phyloP scores from a whole-genome alignment of 2,113 vertebrate species.

The Crotalus tigris region DNA sequence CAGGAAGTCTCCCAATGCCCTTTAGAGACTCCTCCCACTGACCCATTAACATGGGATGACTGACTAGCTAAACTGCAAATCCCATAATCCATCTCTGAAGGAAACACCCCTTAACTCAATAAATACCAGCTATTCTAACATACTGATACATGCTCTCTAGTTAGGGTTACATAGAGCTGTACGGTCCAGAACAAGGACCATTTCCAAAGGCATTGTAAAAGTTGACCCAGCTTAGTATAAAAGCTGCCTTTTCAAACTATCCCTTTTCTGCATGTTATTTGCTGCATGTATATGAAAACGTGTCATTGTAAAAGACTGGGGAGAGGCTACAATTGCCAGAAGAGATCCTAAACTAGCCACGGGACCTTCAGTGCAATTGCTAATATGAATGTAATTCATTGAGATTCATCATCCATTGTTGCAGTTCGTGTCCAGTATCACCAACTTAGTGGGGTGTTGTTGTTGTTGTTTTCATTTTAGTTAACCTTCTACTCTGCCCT shows the following conservation, averaged over 20 bases:
- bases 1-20: too few relatives aligned
- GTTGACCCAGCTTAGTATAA: neutral
- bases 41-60: too few relatives aligned
- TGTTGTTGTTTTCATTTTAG: neutral
- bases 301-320: neutral
- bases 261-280: neutral
- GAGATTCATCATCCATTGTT: neutral
- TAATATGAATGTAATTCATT: neutral
- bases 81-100: too few relatives aligned
- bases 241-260: neutral
- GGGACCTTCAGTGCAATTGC: neutral
- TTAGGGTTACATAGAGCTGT: too few relatives aligned
- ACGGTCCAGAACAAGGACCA: too few relatives aligned
- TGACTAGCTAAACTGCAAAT: too few relatives aligned
- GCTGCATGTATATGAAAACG: slow-evolving; percentile 5
- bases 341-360: neutral
- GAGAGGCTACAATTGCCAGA: neutral
- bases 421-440: neutral
- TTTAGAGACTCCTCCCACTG: too few relatives aligned
- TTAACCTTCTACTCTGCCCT: neutral
- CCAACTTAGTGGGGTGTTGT: neutral
- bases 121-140: too few relatives aligned
- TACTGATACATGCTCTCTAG: too few relatives aligned
- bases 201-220: neutral
- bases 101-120: too few relatives aligned